Evolutionary conservation across 2,888 invertebrate species (phyloP).

Genomic region (Melinaea menophilus): DNA sequence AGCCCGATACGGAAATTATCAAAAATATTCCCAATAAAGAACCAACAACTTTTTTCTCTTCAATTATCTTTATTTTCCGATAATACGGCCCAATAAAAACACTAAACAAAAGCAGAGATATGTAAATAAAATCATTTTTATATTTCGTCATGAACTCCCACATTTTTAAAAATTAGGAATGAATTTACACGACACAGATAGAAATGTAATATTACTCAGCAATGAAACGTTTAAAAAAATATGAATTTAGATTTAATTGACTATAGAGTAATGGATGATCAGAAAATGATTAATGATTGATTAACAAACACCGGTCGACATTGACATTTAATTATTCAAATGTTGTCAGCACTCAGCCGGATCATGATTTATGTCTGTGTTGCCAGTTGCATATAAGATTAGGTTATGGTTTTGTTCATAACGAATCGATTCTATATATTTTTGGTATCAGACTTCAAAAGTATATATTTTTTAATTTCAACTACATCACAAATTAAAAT

Average conservation of each 20-base stretch:
- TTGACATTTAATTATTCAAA: background rate
- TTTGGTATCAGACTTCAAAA: no score
- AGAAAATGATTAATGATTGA: background rate
- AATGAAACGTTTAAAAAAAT: background rate
- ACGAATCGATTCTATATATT: no score
- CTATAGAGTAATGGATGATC: background rate
- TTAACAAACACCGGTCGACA: background rate
- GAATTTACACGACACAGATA: background rate
- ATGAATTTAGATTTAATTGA: background rate
- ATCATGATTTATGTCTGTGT: no score
- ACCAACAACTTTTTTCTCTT: constrained; percentile 75
- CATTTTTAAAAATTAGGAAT: constrained; percentile 40
- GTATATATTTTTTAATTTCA: no score
- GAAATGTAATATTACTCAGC: background rate
- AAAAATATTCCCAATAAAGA: constrained; percentile 64
- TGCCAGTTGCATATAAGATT: no score
- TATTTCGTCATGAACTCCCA: constrained; percentile 76
- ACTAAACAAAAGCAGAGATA: constrained; percentile 81
- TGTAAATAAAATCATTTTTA: constrained; percentile 86
- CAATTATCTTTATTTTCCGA: constrained; percentile 61
- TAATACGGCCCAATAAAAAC: constrained; percentile 84
- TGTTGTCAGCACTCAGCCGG: no score
- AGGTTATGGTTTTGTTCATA: no score
- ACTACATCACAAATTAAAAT: no score
- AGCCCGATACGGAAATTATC: constrained; percentile 62